phyloP scores from a whole-genome alignment of 2,113 vertebrate species.

The Bucco capensis region DNA sequence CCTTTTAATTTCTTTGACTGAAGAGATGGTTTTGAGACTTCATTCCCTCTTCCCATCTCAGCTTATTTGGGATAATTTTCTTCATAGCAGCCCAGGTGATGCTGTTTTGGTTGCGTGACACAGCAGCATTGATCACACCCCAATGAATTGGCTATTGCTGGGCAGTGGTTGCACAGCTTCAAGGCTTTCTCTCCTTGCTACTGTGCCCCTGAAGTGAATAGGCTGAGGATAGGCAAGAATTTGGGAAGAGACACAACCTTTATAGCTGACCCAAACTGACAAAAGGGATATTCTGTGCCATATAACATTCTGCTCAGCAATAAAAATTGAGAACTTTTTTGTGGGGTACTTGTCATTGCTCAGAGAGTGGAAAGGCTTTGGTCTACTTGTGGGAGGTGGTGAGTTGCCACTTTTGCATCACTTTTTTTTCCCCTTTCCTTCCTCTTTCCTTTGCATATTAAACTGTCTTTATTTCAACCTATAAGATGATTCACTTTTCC shows the following conservation, averaged over 20 bases:
- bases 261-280: rapidly evolving
- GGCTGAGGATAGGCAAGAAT: not conserved
- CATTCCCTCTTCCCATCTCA: not conserved
- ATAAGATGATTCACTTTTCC: not conserved
- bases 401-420: not conserved
- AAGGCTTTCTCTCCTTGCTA: not conserved
- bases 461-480: not conserved
- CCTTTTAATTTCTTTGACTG: not conserved
- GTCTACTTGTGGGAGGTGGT: not conserved
- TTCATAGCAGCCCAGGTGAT: not conserved
- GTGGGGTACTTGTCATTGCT: not conserved
- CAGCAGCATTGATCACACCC: not conserved
- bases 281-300: not conserved
- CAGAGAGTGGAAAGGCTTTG: not conserved
- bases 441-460: not conserved
- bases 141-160: not conserved
- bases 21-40: not conserved
- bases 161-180: not conserved
- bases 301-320: not conserved
- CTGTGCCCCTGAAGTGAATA: not conserved
- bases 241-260: not conserved
- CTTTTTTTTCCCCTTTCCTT: not conserved
- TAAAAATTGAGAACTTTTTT: not conserved
- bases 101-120: not conserved
- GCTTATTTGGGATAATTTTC: not conserved